phyloP scores from a whole-genome alignment of 2,888 invertebrate genomes.

The Philereme vetulata region DNA sequence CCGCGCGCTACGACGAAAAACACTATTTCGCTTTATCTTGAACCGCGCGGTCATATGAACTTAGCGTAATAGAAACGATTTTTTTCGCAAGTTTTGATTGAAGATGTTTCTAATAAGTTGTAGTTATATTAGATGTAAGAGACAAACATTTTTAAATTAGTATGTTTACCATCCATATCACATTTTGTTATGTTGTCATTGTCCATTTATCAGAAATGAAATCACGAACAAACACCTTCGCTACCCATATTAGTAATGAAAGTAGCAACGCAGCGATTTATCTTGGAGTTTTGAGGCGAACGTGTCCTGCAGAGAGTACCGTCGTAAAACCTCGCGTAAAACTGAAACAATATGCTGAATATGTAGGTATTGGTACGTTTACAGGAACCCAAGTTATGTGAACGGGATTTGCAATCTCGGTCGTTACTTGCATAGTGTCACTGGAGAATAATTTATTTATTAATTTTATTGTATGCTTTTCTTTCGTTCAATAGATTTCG shows the following conservation, averaged over 20 bases:
- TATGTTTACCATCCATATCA: no score
- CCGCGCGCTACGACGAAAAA: no score
- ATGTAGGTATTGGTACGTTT: constrained; percentile 5
- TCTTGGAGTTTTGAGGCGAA: constrained; percentile 26
- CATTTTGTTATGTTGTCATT: no score
- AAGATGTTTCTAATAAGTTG: no score
- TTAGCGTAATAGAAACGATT: no score
- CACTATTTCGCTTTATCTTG: no score
- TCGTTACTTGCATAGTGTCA: constrained; percentile 5
- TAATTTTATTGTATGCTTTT: not conserved
- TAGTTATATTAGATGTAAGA: no score
- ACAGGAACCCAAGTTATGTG: constrained; percentile 14
- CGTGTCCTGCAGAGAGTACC: constrained; percentile 21
- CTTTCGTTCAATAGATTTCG: no score
- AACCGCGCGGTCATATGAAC: no score
- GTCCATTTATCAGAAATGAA: not conserved
- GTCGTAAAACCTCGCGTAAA: constrained; percentile 26
- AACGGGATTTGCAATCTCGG: constrained; percentile 2
- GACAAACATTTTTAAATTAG: no score
- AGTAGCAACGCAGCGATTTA: constrained; percentile 23
- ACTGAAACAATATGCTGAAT: constrained; percentile 22
- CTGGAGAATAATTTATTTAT: no score
- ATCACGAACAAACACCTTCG: constrained; percentile 3
- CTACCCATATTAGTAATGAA: constrained; percentile 13
- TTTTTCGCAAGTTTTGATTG: no score